These are phyloP conservation scores for Tiliacea citrago DNA, from an alignment of 2,888 invertebrate species.

Conservation along the genomic window DNA sequence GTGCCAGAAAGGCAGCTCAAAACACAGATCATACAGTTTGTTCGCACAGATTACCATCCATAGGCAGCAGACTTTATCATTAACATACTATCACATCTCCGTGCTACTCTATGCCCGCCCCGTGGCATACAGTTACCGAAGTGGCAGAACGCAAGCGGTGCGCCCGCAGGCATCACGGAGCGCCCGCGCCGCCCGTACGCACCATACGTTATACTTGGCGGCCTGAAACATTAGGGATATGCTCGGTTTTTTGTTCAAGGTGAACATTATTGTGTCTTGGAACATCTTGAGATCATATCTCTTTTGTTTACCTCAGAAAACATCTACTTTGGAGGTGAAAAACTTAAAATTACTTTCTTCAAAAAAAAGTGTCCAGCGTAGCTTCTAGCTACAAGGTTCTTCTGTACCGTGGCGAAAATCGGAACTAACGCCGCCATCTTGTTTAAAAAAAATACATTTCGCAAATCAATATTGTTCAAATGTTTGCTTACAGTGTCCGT, in stretches of 20 bases:
- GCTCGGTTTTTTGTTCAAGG: slow-evolving; percentile 32
- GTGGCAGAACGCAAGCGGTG: slow-evolving; percentile 84
- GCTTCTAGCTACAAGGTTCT: not conserved
- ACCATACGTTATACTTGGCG: slow-evolving; percentile 52
- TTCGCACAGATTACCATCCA: no score
- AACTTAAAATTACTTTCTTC: not conserved
- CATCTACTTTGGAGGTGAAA: not conserved
- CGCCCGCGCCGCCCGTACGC: slow-evolving; percentile 73
- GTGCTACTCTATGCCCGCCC: slow-evolving; percentile 65
- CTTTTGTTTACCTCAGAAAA: slow-evolving; percentile 5
- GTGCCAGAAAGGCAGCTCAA: no score
- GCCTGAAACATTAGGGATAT: slow-evolving; percentile 33
- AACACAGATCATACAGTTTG: no score
- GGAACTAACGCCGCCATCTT: not conserved
- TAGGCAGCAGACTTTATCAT: no score
- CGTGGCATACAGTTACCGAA: slow-evolving; percentile 83
- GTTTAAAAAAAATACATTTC: not conserved
- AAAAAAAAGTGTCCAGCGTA: not conserved
- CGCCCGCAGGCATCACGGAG: slow-evolving; percentile 85
- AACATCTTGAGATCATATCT: slow-evolving; percentile 14
- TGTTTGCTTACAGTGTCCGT: no score
- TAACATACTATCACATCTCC: slow-evolving; percentile 30
- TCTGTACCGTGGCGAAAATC: not conserved
- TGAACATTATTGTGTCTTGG: slow-evolving; percentile 10
- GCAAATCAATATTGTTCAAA: not conserved